Percentiles rank a stretch among this genome's conserved stretches.
Conservation (phyloP, 1,140 invertebrate species). For the Hydropsyche tenuis region DNA sequence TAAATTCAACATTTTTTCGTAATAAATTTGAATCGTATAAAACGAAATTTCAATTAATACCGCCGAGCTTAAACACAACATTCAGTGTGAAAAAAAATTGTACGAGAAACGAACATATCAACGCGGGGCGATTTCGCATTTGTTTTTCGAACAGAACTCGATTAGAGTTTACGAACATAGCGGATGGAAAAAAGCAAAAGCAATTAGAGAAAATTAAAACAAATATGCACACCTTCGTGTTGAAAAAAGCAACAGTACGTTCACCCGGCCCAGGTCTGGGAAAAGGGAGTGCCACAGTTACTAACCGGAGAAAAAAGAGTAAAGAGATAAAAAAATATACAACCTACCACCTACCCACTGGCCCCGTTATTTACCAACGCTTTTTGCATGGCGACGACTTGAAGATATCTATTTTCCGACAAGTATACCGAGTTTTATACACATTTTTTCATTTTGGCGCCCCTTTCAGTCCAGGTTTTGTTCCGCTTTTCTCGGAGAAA, state of each 20-base stretch:
- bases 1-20: too few species aligned
- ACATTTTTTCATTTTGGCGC: not conserved
- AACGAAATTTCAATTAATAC: too few species aligned
- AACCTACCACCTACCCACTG: not conserved
- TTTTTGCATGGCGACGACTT: not conserved
- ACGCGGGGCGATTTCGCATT: not conserved
- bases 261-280: not conserved
- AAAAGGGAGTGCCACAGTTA: conserved; percentile 7
- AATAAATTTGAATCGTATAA: too few species aligned
- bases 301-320: not conserved
- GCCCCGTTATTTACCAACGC: not conserved
- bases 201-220: conserved; percentile 22
- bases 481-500: too few species aligned
- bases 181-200: not conserved
- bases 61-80: too few species aligned
- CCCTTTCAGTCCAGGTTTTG: too few species aligned
- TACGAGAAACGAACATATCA: not conserved
- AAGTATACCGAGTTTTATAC: not conserved
- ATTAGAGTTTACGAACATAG: not conserved
- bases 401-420: conserved; percentile 10
- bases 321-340: not conserved
- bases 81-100: too few species aligned
- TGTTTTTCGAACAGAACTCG: not conserved
- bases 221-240: conserved; percentile 1
- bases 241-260: not conserved